These are phyloP conservation scores for Luffia ferchaultella DNA, from an alignment of 2,888 invertebrate species.

Conservation along the genomic window DNA sequence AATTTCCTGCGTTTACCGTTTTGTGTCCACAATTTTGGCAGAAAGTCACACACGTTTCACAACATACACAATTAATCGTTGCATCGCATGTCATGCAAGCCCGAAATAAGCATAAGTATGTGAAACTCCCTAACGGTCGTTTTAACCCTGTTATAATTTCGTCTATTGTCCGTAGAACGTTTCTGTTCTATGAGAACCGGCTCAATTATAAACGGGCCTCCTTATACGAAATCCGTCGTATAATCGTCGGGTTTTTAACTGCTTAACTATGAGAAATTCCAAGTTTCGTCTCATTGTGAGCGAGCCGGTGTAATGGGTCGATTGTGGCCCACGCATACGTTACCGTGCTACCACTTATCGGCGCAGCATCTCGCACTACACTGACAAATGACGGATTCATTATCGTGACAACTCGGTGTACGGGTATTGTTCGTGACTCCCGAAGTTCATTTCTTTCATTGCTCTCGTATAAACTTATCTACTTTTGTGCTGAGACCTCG, in stretches of 20 bases:
- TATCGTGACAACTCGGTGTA: conserved; percentile 24
- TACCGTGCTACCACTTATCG: conserved; percentile 13
- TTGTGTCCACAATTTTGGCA: conserved; percentile 20
- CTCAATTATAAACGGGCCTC: conserved; percentile 48
- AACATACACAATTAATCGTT: conserved; percentile 48
- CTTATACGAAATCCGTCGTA: conserved; percentile 44
- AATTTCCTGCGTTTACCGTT: background rate
- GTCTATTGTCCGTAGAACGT: conserved; percentile 57
- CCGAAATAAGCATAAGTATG: conserved; percentile 54
- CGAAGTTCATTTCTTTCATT: conserved; percentile 29
- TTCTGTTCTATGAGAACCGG: conserved; percentile 62
- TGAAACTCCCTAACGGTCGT: conserved; percentile 48
- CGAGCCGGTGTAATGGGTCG: conserved; percentile 32
- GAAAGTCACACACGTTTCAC: conserved; percentile 27
- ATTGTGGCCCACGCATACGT: conserved; percentile 23
- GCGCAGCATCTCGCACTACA: conserved; percentile 15
- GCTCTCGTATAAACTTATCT: conserved; percentile 26
- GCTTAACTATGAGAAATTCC: conserved; percentile 61
- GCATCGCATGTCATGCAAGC: conserved; percentile 54
- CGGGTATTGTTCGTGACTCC: conserved; percentile 25
- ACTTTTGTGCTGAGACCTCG: conserved; percentile 29
- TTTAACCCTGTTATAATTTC: conserved; percentile 58
- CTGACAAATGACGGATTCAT: conserved; percentile 36
- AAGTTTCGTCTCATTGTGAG: conserved; percentile 53
- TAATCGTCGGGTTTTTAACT: conserved; percentile 57